Evolutionary conservation across 2,113 vertebrate species (phyloP), one percentile per base, ranked within the genome.

Genomic region (Salvelinus fontinalis): DNA sequence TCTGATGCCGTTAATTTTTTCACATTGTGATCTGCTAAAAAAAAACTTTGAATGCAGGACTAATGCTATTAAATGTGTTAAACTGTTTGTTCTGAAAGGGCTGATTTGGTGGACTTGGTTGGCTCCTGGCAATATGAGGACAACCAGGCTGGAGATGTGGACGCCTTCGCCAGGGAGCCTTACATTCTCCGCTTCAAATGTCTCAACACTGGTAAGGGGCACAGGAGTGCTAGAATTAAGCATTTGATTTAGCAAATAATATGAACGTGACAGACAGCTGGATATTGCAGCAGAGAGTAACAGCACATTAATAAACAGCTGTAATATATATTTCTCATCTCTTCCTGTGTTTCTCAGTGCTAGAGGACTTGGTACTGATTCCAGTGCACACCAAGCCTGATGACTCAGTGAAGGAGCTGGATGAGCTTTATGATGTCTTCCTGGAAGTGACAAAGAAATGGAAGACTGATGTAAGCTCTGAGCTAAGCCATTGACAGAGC

Each of bases 311-410:
- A 11, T 44, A 44, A 44, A 11, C 9, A 44, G 39, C 39, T 44
- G 39, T 44, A 44, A 44, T 44, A 44, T 44, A 44, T 44, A 44
- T 0, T 11, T 44, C 39, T 44, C 39, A 44, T 44, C 9, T 44
- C 9, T 44, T 44, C 9, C 9, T 44, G 9, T 12, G 20, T 39
- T 34, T 70, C 11, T 20, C 0, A 44, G 39, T 44, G 39, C 39
- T 94, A 57, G 57, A 93, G 68, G 92, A 95, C 81, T 83, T 95
- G 57, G 93, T 94, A 34, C 29, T 95, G 77, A 92, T 95, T 67
- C 93, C 93, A 0, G 91, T 94, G 51, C 94, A 95, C 91, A 95
- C 94, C 26, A 89, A 92, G 59, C 94, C 94, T 1, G 73, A 54
- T 0, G 91, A 93, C 71, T 79, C 92, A 0, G n/a, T 60, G 54